Percentiles rank a stretch among this genome's conserved stretches.
Evolutionary conservation across 30 jellyfish, hydroid and myxozoan species (phyloP).

Genomic region (Morbakka virulenta): DNA sequence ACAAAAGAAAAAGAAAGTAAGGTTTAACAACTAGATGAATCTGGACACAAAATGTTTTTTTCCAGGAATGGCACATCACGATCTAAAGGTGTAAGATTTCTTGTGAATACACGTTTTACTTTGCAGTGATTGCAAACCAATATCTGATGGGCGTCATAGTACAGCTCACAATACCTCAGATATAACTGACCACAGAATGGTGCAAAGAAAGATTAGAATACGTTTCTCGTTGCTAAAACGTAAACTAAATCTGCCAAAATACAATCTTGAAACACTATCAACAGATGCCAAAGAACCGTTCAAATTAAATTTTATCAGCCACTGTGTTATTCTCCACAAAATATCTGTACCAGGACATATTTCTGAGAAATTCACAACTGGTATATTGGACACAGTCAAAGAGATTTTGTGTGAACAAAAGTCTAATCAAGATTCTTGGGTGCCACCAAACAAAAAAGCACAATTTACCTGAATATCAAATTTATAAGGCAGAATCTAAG

Average conservation of each 20-base stretch:
- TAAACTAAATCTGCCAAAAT: too few species aligned
- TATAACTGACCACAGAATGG: neutral
- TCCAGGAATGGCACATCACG: slow-evolving; percentile 2
- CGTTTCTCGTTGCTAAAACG: slow-evolving; percentile 6
- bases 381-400: neutral
- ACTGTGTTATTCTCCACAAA: neutral
- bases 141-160: neutral
- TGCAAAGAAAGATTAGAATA: neutral
- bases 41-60: too few species aligned
- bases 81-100: slow-evolving; percentile 15
- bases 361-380: neutral
- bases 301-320: neutral
- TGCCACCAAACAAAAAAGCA: neutral
- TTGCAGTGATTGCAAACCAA: neutral
- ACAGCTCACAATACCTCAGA: neutral
- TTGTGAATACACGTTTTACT: neutral
- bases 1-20: too few species aligned
- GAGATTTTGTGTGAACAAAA: neutral
- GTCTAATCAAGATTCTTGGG: neutral
- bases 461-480: neutral
- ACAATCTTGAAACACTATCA: too few species aligned
- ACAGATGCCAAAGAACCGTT: neutral
- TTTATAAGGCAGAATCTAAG: neutral
- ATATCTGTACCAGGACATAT: neutral
- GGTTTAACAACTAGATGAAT: too few species aligned